Percentiles rank a stretch among this genome's conserved stretches.
Conservation (phyloP, 2,797 vertebrate genomes). For the Nyctibius grandis region DNA sequence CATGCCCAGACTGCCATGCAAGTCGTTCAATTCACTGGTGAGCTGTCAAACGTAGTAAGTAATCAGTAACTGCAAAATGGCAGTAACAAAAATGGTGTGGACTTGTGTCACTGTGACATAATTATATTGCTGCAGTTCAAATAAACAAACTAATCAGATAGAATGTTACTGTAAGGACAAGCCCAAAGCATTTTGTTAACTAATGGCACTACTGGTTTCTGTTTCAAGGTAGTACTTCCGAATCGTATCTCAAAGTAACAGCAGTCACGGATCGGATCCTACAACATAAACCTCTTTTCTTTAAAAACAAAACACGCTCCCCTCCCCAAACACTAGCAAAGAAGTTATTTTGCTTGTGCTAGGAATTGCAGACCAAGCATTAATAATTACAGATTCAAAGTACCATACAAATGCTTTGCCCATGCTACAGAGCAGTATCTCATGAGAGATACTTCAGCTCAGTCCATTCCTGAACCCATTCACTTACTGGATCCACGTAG, state of each 20-base stretch:
- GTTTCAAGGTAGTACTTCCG: neutral
- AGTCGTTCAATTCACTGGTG: neutral
- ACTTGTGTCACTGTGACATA: neutral
- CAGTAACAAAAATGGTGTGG: neutral
- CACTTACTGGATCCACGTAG: neutral
- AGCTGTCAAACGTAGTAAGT: neutral
- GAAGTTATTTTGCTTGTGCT: neutral
- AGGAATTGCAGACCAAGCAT: neutral
- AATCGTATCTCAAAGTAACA: neutral
- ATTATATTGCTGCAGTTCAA: neutral
- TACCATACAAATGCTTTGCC: neutral
- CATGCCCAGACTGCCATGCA: neutral
- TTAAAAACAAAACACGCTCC: neutral
- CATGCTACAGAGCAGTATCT: neutral
- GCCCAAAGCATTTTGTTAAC: neutral
- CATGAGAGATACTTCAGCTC: neutral
- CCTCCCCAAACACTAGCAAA: neutral
- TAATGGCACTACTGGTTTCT: neutral
- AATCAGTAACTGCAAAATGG: neutral
- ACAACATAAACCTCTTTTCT: neutral
- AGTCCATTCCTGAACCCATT: neutral
- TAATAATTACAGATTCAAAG: slow-evolving; percentile 8
- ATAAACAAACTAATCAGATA: neutral
- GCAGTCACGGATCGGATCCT: neutral
- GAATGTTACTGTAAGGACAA: neutral